Conservation (phyloP, 2,113 vertebrate species). For the Notarius quadriscutis region DNA sequence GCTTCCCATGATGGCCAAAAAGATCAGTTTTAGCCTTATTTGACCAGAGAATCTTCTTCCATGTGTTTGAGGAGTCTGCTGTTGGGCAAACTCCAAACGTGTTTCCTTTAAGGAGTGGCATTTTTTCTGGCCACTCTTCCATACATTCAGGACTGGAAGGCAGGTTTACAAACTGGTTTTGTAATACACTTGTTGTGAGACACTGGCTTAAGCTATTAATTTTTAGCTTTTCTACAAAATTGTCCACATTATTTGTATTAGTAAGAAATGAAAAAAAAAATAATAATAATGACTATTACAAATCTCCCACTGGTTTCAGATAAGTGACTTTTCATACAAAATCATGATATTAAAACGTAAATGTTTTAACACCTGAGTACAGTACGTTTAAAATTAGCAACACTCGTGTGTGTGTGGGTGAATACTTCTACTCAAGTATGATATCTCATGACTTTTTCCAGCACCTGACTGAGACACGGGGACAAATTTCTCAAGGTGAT, state of each 20-base stretch:
- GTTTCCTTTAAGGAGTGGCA: too few relatives aligned
- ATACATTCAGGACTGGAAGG: not conserved
- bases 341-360: not conserved
- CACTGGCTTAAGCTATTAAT: not conserved
- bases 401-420: too few relatives aligned
- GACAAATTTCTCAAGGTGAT: not conserved
- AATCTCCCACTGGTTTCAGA: too few relatives aligned
- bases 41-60: too few relatives aligned
- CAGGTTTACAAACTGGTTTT: not conserved
- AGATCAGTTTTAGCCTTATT: too few relatives aligned
- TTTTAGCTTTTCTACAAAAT: not conserved
- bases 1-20: too few relatives aligned
- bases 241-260: too few relatives aligned
- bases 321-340: not conserved
- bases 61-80: too few relatives aligned
- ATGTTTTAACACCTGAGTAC: not conserved
- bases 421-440: not conserved
- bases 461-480: too few relatives aligned
- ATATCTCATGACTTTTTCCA: not conserved
- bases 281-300: too few relatives aligned
- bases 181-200: not conserved
- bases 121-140: not conserved
- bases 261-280: too few relatives aligned
- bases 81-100: too few relatives aligned
- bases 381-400: not conserved